A percentile compares a stretch with the other conserved stretches of the same genome.
Evolutionary conservation across 2,888 invertebrate genomes (phyloP).

Genomic region (Phasia obesa): DNA sequence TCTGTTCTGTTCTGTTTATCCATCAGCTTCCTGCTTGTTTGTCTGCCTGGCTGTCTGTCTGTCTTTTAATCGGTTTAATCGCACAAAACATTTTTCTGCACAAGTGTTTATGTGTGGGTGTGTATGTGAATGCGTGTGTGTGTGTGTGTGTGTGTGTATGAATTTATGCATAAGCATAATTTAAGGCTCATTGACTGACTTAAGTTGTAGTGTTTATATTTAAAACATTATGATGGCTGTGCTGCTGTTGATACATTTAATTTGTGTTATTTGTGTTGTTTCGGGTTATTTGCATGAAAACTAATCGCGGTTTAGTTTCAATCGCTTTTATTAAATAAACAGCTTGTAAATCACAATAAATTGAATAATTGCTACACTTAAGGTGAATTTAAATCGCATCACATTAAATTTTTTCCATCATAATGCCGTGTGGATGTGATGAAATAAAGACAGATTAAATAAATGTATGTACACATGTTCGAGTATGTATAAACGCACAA

Average conservation of each 20-base stretch:
- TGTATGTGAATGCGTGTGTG: background rate
- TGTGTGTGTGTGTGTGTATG: background rate
- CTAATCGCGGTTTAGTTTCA: conserved; percentile 43
- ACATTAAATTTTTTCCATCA: conserved; percentile 31
- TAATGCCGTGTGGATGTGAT: too few species aligned
- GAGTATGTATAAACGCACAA: conserved; percentile 39
- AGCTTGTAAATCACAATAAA: conserved; percentile 63
- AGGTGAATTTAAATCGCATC: conserved; percentile 58
- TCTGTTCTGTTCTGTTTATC: conserved; percentile 3
- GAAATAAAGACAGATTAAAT: conserved; percentile 12
- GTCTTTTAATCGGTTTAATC: conserved; percentile 6
- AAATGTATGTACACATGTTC: too few species aligned
- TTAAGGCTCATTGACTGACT: conserved; percentile 48
- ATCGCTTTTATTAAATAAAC: conserved; percentile 57
- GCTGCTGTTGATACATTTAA: conserved; percentile 19
- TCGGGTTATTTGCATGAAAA: conserved; percentile 31
- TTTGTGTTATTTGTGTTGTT: conserved; percentile 24
- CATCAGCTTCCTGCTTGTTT: conserved; percentile 19
- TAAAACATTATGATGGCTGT: background rate
- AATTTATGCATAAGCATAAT: conserved; percentile 18
- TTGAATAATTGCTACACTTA: conserved; percentile 70
- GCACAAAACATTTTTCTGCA: background rate
- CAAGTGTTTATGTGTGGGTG: background rate
- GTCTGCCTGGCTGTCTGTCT: background rate
- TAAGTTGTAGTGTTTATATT: background rate